Conservation (phyloP, 2,797 vertebrate species). For the Ispidina picta region DNA sequence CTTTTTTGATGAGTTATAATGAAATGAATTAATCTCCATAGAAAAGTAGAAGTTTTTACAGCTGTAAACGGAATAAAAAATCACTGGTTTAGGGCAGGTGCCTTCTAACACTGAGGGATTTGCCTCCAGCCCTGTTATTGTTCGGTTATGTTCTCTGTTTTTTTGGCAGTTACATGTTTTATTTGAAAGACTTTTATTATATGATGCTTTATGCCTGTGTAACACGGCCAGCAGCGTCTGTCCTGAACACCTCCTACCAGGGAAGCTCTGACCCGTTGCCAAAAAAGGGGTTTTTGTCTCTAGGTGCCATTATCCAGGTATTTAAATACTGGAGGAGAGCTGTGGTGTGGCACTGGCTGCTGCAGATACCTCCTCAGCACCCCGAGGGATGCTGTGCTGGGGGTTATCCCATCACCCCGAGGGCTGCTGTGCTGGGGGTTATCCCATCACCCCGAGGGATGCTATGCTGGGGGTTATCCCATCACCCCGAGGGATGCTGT, state of each 20-base stretch:
- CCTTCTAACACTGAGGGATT: not conserved
- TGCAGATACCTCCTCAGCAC: not conserved
- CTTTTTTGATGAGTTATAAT: not conserved
- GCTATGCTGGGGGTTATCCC: not conserved
- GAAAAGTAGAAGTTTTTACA: not conserved
- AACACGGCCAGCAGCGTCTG: not conserved
- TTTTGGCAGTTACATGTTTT: not conserved
- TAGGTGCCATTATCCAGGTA: not conserved
- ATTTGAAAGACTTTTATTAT: not conserved
- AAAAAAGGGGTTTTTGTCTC: not conserved
- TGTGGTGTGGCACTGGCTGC: not conserved
- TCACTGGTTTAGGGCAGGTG: not conserved
- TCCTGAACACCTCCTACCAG: not conserved
- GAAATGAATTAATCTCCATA: not conserved
- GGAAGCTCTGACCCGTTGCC: not conserved
- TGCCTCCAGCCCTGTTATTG: not conserved
- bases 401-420: not conserved
- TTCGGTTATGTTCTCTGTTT: not conserved
- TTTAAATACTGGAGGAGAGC: accelerated
- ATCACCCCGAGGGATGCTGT: not conserved
- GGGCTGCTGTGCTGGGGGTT: not conserved
- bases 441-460: not conserved
- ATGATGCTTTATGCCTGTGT: not conserved
- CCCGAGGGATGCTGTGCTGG: not conserved
- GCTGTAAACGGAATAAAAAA: not conserved